A percentile compares a stretch with the other conserved stretches of the same genome.
Evolutionary conservation across 2,113 vertebrate genomes (phyloP).

Genomic region (Dermatemys mawii): DNA sequence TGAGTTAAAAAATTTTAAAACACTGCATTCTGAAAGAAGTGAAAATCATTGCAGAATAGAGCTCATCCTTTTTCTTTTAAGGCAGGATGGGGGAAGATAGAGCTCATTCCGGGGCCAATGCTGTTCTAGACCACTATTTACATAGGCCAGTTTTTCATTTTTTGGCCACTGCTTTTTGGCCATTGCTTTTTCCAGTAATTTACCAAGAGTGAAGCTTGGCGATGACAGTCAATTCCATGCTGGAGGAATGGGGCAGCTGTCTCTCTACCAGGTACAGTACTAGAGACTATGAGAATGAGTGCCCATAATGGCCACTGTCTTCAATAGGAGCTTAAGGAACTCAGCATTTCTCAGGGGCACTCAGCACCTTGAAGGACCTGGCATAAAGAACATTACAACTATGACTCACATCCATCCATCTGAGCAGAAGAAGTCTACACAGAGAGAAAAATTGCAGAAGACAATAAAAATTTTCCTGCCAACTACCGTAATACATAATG

Average conservation of each 20-base stretch:
- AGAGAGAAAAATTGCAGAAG: background rate
- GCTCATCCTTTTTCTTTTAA: background rate
- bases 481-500: background rate
- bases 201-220: background rate
- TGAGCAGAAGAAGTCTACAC: background rate
- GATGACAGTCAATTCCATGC: accelerated
- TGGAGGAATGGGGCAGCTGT: background rate
- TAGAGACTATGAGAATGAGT: background rate
- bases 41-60: background rate
- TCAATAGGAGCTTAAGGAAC: background rate
- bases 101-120: background rate
- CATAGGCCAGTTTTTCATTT: accelerated
- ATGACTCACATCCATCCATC: background rate
- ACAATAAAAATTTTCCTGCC: background rate
- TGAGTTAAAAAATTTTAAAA: background rate
- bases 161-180: background rate
- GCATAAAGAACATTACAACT: background rate
- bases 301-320: background rate
- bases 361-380: background rate
- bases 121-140: accelerated
- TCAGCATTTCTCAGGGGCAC: background rate
- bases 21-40: background rate
- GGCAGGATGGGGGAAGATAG: background rate
- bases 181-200: background rate
- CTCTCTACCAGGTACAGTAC: accelerated